These are phyloP conservation scores for Festucalex cinctus DNA, from an alignment of 2,113 vertebrate species.

Conservation along the genomic window DNA sequence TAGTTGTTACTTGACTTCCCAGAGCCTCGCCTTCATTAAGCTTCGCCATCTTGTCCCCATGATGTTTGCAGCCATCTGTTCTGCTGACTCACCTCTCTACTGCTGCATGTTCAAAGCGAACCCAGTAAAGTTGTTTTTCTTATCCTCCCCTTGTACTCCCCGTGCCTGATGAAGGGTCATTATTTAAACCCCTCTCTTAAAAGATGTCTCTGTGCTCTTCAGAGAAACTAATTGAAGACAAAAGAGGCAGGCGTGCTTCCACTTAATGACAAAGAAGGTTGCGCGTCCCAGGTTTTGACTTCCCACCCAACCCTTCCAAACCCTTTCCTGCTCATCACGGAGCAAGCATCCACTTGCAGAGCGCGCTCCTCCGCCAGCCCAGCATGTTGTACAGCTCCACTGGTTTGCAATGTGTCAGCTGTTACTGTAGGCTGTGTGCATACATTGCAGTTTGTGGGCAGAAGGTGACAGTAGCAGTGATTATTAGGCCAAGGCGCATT, in stretches of 20 bases:
- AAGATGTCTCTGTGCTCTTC: conserved; percentile 62
- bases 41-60: conserved; percentile 9
- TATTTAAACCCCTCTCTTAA: conserved; percentile 73
- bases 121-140: conserved; percentile 50
- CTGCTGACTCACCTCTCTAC: conserved; percentile 42
- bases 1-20: neutral
- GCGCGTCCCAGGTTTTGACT: conserved; percentile 45
- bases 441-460: conserved; percentile 21
- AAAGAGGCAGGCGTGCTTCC: conserved; percentile 63
- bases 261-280: conserved; percentile 69
- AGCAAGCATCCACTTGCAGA: conserved; percentile 21
- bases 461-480: conserved; percentile 45
- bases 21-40: neutral
- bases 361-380: neutral
- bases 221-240: conserved; percentile 77
- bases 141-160: conserved; percentile 44
- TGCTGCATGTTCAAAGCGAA: conserved; percentile 62
- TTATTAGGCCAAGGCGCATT: conserved; percentile 46
- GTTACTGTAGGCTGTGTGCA: conserved; percentile 3
- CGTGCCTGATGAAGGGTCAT: conserved; percentile 70
- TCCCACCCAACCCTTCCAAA: conserved; percentile 37
- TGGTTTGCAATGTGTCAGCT: neutral
- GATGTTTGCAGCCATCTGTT: conserved; percentile 54
- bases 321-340: conserved; percentile 35
- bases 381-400: neutral